Conservation (phyloP, 2,797 vertebrate genomes). For the Lepus oiostolus region DNA sequence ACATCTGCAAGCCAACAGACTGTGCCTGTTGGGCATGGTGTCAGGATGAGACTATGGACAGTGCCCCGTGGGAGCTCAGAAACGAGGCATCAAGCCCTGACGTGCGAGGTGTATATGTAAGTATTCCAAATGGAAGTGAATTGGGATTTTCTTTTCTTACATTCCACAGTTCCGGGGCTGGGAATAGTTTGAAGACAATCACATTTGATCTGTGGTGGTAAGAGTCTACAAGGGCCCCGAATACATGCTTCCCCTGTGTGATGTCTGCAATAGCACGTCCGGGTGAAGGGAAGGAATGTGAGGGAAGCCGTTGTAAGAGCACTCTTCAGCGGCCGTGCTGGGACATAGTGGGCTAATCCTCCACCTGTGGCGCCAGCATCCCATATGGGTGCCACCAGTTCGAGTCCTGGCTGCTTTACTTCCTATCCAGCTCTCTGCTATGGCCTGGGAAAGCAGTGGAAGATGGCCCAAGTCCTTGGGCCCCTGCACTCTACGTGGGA, state of each 20-base stretch:
- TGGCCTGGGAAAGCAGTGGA: too few species aligned
- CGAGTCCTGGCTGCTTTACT: too few species aligned
- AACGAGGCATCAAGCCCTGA: neutral
- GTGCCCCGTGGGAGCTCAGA: neutral
- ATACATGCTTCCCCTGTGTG: neutral
- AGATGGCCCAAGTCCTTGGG: too few species aligned
- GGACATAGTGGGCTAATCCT: too few species aligned
- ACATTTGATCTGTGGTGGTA: neutral
- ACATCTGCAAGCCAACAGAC: neutral
- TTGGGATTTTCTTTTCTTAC: slow-evolving; percentile 56
- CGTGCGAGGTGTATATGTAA: neutral
- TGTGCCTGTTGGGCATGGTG: neutral
- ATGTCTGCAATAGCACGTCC: neutral
- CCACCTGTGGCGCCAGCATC: too few species aligned
- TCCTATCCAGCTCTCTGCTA: too few species aligned
- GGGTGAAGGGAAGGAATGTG: neutral
- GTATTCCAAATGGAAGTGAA: slow-evolving; percentile 17
- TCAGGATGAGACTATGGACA: neutral
- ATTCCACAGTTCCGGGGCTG: slow-evolving; percentile 24
- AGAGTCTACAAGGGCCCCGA: neutral
- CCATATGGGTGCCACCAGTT: too few species aligned
- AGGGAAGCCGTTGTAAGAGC: neutral
- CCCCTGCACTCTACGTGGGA: too few species aligned
- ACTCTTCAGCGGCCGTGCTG: too few species aligned
- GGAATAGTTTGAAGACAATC: slow-evolving; percentile 12